Conservation (phyloP, 1,140 invertebrate genomes). For the Drosophila sproati region DNA sequence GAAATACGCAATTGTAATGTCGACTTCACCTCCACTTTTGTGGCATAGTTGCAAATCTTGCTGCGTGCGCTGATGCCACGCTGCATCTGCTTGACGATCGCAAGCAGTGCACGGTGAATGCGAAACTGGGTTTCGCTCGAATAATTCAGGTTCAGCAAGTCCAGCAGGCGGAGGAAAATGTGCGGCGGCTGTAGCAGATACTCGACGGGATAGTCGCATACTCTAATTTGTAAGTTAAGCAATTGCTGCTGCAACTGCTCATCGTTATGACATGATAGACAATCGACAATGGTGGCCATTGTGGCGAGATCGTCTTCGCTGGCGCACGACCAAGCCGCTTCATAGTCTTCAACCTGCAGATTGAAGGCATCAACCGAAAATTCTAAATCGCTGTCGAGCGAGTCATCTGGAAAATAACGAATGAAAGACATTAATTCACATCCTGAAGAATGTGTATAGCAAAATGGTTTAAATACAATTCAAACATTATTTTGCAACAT, state of each 20-base stretch:
- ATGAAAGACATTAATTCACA: background rate
- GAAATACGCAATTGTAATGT: constrained; percentile 20
- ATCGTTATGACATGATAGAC: constrained; percentile 22
- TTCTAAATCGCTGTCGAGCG: background rate
- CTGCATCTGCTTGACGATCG: constrained; percentile 37
- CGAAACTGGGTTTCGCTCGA: constrained; percentile 8
- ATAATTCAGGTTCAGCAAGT: constrained; percentile 40
- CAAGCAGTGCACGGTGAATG: constrained; percentile 26
- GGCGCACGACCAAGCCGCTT: constrained; percentile 58
- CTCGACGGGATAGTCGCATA: constrained; percentile 75
- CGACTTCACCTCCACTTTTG: background rate
- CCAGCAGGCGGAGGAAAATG: constrained; percentile 56
- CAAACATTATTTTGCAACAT: too few relatives aligned
- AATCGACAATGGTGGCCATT: constrained; percentile 56
- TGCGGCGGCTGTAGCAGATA: constrained; percentile 71
- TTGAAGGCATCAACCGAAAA: constrained; percentile 10
- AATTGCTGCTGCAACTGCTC: constrained; percentile 49
- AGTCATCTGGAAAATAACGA: background rate
- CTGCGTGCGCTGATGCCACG: constrained; percentile 30
- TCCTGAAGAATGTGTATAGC: too few relatives aligned
- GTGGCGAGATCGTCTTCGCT: constrained; percentile 50
- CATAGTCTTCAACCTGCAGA: constrained; percentile 46
- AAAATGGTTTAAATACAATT: too few relatives aligned
- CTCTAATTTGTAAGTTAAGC: constrained; percentile 54
- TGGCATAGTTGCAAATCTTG: constrained; percentile 10